phyloP scores from a whole-genome alignment of 2,113 vertebrate genomes.

The Lophotis ruficrista region DNA sequence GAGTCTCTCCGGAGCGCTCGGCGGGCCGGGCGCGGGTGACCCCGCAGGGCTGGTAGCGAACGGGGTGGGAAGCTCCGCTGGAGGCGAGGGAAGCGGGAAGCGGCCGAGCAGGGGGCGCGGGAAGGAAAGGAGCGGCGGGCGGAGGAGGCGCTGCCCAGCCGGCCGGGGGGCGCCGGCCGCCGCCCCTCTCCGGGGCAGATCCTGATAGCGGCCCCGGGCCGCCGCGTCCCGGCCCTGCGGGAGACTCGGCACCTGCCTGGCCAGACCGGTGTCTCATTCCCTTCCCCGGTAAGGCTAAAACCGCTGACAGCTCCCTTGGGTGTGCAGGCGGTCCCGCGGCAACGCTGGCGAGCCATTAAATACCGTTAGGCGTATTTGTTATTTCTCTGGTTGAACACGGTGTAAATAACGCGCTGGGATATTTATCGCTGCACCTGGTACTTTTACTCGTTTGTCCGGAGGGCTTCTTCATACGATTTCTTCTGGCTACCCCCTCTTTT shows the following conservation, averaged over 20 bases:
- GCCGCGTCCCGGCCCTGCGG: not conserved
- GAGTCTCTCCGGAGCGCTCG: not conserved
- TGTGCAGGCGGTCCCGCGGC: not conserved
- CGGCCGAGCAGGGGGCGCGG: not conserved
- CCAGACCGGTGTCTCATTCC: not conserved
- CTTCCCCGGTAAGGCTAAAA: not conserved
- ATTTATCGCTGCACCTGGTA: rapidly evolving
- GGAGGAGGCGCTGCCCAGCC: not conserved
- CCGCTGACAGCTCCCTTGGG: not conserved
- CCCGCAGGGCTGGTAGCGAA: not conserved
- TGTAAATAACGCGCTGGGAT: not conserved
- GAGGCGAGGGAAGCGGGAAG: not conserved
- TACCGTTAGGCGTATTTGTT: not conserved
- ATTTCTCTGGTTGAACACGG: rapidly evolving
- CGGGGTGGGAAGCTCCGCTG: not conserved
- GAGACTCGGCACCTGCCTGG: not conserved
- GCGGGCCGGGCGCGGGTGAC: not conserved
- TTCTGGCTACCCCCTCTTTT: not conserved
- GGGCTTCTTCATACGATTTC: not conserved
- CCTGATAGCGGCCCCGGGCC: not conserved
- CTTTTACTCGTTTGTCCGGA: not conserved
- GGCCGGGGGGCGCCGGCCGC: not conserved
- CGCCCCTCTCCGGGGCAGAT: not conserved
- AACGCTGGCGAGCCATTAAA: rapidly evolving
- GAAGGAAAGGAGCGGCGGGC: not conserved